Conservation (phyloP, 2,888 invertebrate genomes). For the Agonopterix alstromeriana region DNA sequence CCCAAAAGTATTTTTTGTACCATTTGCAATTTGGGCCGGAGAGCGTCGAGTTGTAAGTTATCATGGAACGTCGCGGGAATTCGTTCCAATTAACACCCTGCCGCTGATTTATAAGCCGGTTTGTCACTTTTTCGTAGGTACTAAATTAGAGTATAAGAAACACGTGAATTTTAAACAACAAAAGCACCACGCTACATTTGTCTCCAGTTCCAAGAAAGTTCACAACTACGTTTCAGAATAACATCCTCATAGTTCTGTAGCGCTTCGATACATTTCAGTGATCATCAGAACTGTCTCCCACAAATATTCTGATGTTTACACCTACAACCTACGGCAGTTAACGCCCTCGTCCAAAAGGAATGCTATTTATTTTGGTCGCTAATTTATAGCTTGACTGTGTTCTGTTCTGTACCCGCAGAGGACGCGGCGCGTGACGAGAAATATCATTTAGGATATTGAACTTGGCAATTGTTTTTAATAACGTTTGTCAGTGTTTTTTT, state of each 20-base stretch:
- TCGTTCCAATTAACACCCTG: slow-evolving; percentile 71
- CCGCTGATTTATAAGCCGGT: slow-evolving; percentile 59
- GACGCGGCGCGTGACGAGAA: slow-evolving; percentile 9
- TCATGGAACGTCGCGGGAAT: slow-evolving; percentile 45
- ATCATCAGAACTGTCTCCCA: not conserved
- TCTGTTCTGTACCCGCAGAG: slow-evolving; percentile 11
- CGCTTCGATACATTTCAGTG: too few relatives aligned
- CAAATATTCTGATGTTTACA: not conserved
- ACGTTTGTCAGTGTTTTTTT: too few relatives aligned
- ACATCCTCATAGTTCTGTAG: too few relatives aligned
- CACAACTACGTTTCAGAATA: too few relatives aligned
- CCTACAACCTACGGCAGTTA: slow-evolving; percentile 20
- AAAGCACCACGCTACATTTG: too few relatives aligned
- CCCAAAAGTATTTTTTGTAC: slow-evolving; percentile 3
- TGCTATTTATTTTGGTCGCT: slow-evolving; percentile 55
- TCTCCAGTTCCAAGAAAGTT: too few relatives aligned
- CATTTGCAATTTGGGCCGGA: slow-evolving; percentile 8
- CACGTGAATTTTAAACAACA: too few relatives aligned
- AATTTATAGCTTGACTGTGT: slow-evolving; percentile 46
- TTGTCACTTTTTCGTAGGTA: slow-evolving; percentile 43
- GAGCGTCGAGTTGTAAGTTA: slow-evolving; percentile 26
- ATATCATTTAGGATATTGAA: slow-evolving; percentile 3
- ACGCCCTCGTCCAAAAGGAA: slow-evolving; percentile 36
- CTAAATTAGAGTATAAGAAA: slow-evolving; percentile 33
- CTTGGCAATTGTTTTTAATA: not conserved